Evolutionary conservation across 2,113 vertebrate genomes (phyloP), one percentile per base, ranked within the genome.

Genomic region (Sula dactylatra): DNA sequence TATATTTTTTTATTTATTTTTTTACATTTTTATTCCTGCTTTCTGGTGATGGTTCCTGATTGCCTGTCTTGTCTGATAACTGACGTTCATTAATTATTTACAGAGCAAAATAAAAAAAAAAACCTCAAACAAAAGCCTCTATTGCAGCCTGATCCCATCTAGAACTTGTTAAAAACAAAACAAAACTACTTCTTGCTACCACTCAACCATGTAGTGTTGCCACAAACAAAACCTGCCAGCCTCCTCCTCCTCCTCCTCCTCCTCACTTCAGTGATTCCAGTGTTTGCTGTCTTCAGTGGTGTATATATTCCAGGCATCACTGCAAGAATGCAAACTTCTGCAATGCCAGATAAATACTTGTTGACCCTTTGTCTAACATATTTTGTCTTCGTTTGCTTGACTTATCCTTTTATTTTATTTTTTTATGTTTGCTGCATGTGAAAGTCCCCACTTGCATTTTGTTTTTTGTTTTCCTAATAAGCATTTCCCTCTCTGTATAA

Each of bases 51-150:
- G 99, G 99, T 98, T 98, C 98, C 99, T 99, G 99, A 99, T 99
- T 99, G 99, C 99, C 99, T 99, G 99, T 99, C 99, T 99, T 99
- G 99, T 99, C 99, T 99, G 98, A 99, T 98, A 98, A 98, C 98
- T 98, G 98, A 97, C 95, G 97, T 98, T 94, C 96, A 96, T 96
- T 96, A 97, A 97, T 97, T 93, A 98, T 97, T 97, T 97, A 96
- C 97, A 97, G 97, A 98, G 97, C 90, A 97, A 97, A 97, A 94
- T 95, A 89, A 89, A 94, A 86, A 90, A 93, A 91, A 93, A 94
- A 92, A 90, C 97, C 97, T 98, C 97, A 98, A 99, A 98, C 98
- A 93, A 98, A 99, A 98, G 98, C 98, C 99, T 99, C 99, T 99
- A 99, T 99, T 99, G 99, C 99, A 99, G 99, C 99, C 99, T 99